Evolutionary conservation across 1,140 invertebrate genomes (phyloP).

Genomic region (Mya arenaria): DNA sequence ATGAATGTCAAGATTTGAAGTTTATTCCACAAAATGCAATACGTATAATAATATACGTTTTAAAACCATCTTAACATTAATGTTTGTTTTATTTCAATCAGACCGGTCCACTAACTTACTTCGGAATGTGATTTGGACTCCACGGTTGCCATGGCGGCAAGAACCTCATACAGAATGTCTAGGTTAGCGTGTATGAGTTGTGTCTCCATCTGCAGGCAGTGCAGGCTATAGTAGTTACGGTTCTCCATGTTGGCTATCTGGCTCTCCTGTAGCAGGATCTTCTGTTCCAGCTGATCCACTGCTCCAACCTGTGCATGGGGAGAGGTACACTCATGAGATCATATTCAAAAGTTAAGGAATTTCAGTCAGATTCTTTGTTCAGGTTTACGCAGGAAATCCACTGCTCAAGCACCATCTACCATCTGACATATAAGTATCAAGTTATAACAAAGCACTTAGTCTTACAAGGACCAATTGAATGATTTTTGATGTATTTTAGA

Average conservation of each 20-base stretch:
- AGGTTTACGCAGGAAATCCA: too few relatives aligned
- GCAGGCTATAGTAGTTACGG: constrained; percentile 87
- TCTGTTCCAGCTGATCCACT: constrained; percentile 86
- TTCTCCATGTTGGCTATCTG: constrained; percentile 88
- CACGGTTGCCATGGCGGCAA: constrained; percentile 85
- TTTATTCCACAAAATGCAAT: neutral
- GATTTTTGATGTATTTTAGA: too few relatives aligned
- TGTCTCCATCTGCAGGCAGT: constrained; percentile 89
- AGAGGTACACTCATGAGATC: too few relatives aligned
- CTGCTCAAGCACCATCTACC: too few relatives aligned
- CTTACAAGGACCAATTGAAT: too few relatives aligned
- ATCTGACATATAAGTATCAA: too few relatives aligned
- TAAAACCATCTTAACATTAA: neutral
- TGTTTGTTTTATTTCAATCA: neutral
- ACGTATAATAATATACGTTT: neutral
- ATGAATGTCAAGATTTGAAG: neutral
- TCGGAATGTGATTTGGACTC: constrained; percentile 85
- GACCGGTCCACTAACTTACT: constrained; percentile 79
- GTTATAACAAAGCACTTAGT: too few relatives aligned
- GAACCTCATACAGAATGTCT: constrained; percentile 85
- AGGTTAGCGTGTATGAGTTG: constrained; percentile 87
- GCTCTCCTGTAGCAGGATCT: constrained; percentile 88
- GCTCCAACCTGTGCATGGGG: constrained; percentile 84
- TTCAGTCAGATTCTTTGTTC: too few relatives aligned
- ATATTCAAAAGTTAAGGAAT: too few relatives aligned